These are phyloP conservation scores for Toxostoma redivivum DNA, from an alignment of 2,113 vertebrate species.

Conservation along the genomic window DNA sequence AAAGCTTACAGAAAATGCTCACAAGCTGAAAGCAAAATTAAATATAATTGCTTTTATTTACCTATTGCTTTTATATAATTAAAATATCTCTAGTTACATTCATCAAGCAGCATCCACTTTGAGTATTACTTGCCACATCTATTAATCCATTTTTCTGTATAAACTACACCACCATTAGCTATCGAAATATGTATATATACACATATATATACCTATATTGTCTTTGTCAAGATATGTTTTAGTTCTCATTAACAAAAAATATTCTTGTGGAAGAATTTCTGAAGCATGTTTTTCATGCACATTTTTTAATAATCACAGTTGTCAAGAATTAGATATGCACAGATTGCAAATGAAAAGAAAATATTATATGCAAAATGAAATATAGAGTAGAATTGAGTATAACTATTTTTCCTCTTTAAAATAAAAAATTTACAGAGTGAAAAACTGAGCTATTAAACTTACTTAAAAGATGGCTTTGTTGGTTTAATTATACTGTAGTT, in stretches of 20 bases:
- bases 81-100: conserved; percentile 76
- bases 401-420: conserved; percentile 69
- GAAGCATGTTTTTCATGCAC: conserved; percentile 65
- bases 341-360: conserved; percentile 67
- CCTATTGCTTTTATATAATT: conserved; percentile 74
- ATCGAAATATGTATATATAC: conserved; percentile 25
- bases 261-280: conserved; percentile 64
- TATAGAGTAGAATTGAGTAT: conserved; percentile 43
- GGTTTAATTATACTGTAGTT: conserved; percentile 82
- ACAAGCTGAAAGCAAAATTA: conserved; percentile 62
- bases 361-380: conserved; percentile 67
- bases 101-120: conserved; percentile 62
- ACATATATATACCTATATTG: conserved; percentile 44
- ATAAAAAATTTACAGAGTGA: conserved; percentile 65
- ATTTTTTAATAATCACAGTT: conserved; percentile 76
- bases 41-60: conserved; percentile 78
- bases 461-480: conserved; percentile 82
- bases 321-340: conserved; percentile 74
- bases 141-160: conserved; percentile 61
- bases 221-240: conserved; percentile 70
- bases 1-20: conserved; percentile 25
- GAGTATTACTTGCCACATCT: conserved; percentile 71
- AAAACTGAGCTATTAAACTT: conserved; percentile 74
- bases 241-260: conserved; percentile 70
- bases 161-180: conserved; percentile 62